A percentile compares a stretch with the other conserved stretches of the same genome.
These are phyloP conservation scores for Myotis davidii DNA, from an alignment of 2,113 vertebrate genomes.

Conservation along the genomic window DNA sequence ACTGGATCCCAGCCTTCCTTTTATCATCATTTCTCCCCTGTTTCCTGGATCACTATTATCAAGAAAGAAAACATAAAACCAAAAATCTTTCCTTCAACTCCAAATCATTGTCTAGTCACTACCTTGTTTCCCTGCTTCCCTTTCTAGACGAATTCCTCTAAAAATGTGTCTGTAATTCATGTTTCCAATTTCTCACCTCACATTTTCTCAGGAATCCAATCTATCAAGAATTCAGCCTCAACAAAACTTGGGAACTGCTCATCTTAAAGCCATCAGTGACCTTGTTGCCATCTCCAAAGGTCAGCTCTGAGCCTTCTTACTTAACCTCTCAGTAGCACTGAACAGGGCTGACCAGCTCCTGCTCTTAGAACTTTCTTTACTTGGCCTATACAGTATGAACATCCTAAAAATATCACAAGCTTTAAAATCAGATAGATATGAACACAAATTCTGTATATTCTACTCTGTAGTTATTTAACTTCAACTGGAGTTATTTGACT, in stretches of 20 bases:
- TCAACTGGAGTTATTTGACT: neutral
- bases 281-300: neutral
- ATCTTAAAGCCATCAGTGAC: neutral
- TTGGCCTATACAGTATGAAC: neutral
- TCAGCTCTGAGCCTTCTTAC: neutral
- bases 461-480: neutral
- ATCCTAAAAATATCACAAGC: neutral
- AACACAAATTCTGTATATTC: constrained; percentile 7
- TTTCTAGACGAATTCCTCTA: neutral
- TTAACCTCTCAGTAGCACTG: neutral
- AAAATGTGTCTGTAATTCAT: neutral
- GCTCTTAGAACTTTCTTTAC: neutral
- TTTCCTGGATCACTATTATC: neutral
- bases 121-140: neutral
- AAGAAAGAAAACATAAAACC: neutral
- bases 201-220: neutral
- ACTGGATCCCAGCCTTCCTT: neutral
- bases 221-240: too few relatives aligned
- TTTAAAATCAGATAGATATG: neutral
- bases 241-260: neutral
- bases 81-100: neutral
- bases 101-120: neutral
- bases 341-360: neutral
- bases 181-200: neutral
- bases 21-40: neutral